Evolutionary conservation across 2,888 invertebrate species (phyloP), one percentile per base, ranked within the genome.

Genomic region (Exocentrus adspersus): DNA sequence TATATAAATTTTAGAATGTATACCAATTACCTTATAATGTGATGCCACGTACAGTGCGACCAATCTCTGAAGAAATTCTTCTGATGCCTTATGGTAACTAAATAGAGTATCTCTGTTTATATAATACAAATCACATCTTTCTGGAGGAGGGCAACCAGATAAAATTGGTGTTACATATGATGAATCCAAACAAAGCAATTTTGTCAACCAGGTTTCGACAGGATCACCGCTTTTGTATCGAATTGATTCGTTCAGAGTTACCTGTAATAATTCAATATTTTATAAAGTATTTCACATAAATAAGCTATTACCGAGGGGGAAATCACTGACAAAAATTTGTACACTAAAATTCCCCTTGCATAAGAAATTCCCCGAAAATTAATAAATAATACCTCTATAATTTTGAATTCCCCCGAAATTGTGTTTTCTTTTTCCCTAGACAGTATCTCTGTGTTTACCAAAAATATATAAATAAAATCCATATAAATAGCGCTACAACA

Each of bases 41-140:
- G 98, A 98, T 0, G 99, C 90, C 0, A 98, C 98, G 80, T 96
- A 98, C 43, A 99, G 89, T 10, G 95, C 89, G 70, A 99, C 95
- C 7, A 99, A 81, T 63, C 94, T 86, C 75, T 98, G 97, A 7
- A 99, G 85, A 82, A 99, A 98, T 1, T 90, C 88, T 82, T 95
- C 95, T 0, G 95, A 93, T 0, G 96, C 96, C 78, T 92, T 92
- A 79, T 98, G 97, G 81, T 95, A 98, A 59, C 97, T 97, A 84
- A 99, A 99, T 21, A 99, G 83, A 0, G 98, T 96, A 81, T 99
- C 98, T 63, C 96, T 85, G 79, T 90, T 93, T 60, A 95, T 91
- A 59, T 94, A 90, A 82, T 90, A 95, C 50, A 99, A 87, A 68
- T 97, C 93, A 81, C 99, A 99, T 28, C 88, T 85, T 65, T 91